Percentiles rank a stretch among this genome's conserved stretches.
These are phyloP conservation scores for Embiotoca jacksoni DNA, from an alignment of 2,113 vertebrate species.

Conservation along the genomic window DNA sequence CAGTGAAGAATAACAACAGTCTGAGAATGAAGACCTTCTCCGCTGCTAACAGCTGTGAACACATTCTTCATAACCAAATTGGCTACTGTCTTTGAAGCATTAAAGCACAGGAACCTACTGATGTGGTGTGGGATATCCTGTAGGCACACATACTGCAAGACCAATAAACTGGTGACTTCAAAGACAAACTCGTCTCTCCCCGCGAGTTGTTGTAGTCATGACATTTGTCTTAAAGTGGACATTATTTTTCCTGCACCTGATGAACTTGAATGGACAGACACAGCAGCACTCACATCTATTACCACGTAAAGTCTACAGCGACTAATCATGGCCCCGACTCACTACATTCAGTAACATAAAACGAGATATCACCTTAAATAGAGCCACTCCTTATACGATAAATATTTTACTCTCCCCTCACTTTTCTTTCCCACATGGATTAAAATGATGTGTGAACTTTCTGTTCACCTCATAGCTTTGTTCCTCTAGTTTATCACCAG, in stretches of 20 bases:
- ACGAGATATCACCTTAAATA: slow-evolving; percentile 30
- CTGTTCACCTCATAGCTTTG: slow-evolving; percentile 5
- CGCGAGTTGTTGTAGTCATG: slow-evolving; percentile 33
- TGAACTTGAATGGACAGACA: slow-evolving; percentile 63
- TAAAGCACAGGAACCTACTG: slow-evolving; percentile 51
- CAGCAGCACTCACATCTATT: slow-evolving; percentile 53
- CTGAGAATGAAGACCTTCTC: slow-evolving; percentile 39
- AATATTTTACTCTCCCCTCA: slow-evolving; percentile 32
- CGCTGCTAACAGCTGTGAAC: slow-evolving; percentile 23
- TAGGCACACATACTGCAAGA: slow-evolving; percentile 20
- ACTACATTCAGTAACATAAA: slow-evolving; percentile 40
- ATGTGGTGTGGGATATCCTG: slow-evolving; percentile 44
- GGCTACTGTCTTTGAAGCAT: slow-evolving; percentile 45
- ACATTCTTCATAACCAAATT: slow-evolving; percentile 47
- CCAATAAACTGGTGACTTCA: slow-evolving; percentile 43
- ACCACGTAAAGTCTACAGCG: slow-evolving; percentile 43
- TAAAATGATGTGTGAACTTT: slow-evolving; percentile 29
- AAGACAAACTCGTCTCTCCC: slow-evolving; percentile 59
- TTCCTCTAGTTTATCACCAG: slow-evolving; percentile 12
- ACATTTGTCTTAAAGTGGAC: slow-evolving; percentile 54
- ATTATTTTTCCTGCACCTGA: slow-evolving; percentile 63
- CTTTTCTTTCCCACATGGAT: slow-evolving; percentile 3
- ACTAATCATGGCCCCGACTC: slow-evolving; percentile 53
- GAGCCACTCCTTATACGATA: slow-evolving; percentile 27
- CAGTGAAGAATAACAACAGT: slow-evolving; percentile 31